These are phyloP conservation scores for Drosophila azteca DNA, from an alignment of 1,140 invertebrate species.

Conservation along the genomic window DNA sequence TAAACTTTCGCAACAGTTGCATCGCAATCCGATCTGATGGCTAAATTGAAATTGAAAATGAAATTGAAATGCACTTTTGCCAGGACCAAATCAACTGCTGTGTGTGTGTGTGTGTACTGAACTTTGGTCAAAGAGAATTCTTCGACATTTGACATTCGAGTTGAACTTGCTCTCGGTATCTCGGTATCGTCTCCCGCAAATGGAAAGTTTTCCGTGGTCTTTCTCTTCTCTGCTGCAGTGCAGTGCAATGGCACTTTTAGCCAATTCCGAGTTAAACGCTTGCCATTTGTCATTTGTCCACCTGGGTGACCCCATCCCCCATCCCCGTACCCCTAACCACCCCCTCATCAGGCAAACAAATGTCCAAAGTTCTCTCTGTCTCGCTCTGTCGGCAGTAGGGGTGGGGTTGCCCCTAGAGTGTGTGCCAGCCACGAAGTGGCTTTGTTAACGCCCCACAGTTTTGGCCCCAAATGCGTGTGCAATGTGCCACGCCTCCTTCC, in stretches of 20 bases:
- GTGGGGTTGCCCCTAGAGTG: background rate
- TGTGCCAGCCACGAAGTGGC: conserved; percentile 46
- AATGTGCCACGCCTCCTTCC: conserved; percentile 38
- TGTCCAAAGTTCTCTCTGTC: conserved; percentile 56
- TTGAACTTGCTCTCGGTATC: conserved; percentile 18
- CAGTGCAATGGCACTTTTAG: conserved; percentile 52
- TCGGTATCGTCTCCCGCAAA: conserved; percentile 22
- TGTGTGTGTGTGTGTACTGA: conserved; percentile 4
- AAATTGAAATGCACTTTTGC: conserved; percentile 30
- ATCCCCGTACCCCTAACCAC: background rate
- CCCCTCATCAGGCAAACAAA: conserved; percentile 65
- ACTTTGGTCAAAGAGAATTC: conserved; percentile 41
- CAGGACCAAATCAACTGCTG: background rate
- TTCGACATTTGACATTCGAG: conserved; percentile 47
- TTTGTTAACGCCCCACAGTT: conserved; percentile 59
- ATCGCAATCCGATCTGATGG: conserved; percentile 10
- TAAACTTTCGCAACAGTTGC: conserved; percentile 5
- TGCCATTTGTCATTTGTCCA: conserved; percentile 69
- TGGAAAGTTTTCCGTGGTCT: conserved; percentile 46
- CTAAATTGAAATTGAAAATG: conserved; percentile 19
- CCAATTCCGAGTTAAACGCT: conserved; percentile 68
- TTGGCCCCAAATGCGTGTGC: conserved; percentile 56
- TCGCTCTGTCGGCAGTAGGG: background rate
- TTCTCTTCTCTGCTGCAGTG: conserved; percentile 24
- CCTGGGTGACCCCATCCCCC: conserved; percentile 38